Conservation (phyloP, 2,888 invertebrate genomes). For the Polylopha cassiicola region DNA sequence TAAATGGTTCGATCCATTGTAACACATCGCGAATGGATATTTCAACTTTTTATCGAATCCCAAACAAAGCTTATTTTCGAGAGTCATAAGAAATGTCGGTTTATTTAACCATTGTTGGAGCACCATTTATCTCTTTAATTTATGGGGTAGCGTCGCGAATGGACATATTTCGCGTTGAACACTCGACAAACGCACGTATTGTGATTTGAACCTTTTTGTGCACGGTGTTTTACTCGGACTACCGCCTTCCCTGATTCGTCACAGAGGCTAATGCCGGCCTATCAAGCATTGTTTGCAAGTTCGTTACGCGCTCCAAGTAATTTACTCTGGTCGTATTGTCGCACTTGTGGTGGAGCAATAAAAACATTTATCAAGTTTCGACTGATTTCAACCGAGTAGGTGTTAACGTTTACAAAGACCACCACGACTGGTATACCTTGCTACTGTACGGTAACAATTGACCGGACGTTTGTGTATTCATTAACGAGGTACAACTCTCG, state of each 20-base stretch:
- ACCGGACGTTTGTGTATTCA: constrained; percentile 38
- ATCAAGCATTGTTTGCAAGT: constrained; percentile 59
- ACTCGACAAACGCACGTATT: constrained; percentile 29
- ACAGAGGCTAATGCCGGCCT: constrained; percentile 48
- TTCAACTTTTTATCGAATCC: constrained; percentile 61
- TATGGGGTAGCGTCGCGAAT: constrained; percentile 69
- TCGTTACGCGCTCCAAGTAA: constrained; percentile 56
- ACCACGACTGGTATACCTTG: constrained; percentile 41
- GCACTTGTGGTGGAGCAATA: constrained; percentile 54
- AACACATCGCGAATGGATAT: constrained; percentile 50
- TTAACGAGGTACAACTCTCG: constrained; percentile 27
- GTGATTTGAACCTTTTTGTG: constrained; percentile 26
- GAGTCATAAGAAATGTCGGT: constrained; percentile 65
- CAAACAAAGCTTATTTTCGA: constrained; percentile 65
- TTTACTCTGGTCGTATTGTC: constrained; percentile 60
- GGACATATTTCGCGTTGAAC: constrained; percentile 59
- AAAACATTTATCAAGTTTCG: constrained; percentile 55
- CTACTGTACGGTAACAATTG: constrained; percentile 48
- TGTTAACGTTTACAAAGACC: constrained; percentile 61
- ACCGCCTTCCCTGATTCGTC: constrained; percentile 54
- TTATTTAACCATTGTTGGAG: constrained; percentile 72
- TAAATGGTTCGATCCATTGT: constrained; percentile 61
- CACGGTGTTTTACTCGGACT: constrained; percentile 25
- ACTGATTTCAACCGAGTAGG: constrained; percentile 39
- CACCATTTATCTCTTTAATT: constrained; percentile 74